Base-by-base conservation (phyloP, 2,797 vertebrate species). In the Chanos chanos region DNA sequence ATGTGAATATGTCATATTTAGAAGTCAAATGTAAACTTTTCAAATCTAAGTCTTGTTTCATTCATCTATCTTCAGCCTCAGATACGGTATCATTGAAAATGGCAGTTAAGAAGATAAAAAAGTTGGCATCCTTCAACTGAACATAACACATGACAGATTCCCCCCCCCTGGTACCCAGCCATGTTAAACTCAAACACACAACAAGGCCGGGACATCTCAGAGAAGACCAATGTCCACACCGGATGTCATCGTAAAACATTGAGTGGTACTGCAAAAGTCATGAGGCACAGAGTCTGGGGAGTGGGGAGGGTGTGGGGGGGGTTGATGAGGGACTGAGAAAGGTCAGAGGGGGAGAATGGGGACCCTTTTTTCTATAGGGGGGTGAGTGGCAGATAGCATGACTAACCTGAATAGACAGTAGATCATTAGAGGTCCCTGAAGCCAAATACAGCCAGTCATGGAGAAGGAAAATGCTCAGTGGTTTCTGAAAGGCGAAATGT, bases 371-470 rank as follows among this genome's bases (percentile, higher is more conserved):
- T 21, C 27, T 41, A 25, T 33, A 19, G 43, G 43, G 16, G 56
- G 61, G 64, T 61, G 55, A 64, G 45, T 54, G 67, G 53, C 52
- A 66, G 30, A 51, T 49, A 69, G 73, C 71, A 67, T 82, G 37
- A 77, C 27, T 79, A 83, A 87, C 60, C 6, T 28, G 41, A 83
- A 66, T 69, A 79, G 80, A 83, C 76, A 72, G 51, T 28, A 56
- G 61, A 77, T 81, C 78, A 74, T 73, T 70, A 68, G 67, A 78
- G 64, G 59, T 72, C 74, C 62, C 16, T 56, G 33, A 49, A 69
- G 73, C 66, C 63, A 61, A 58, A 53, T 27, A 31, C 41, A 61
- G 30, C 53, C 55, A 53, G 48, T 59, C 66, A 73, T 22, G 64
- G 68, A 72, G 65, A 73, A 73, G 34, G 64, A 41, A 66, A 70